Conservation (phyloP, 2,797 vertebrate genomes). For the Garrulus glandarius region DNA sequence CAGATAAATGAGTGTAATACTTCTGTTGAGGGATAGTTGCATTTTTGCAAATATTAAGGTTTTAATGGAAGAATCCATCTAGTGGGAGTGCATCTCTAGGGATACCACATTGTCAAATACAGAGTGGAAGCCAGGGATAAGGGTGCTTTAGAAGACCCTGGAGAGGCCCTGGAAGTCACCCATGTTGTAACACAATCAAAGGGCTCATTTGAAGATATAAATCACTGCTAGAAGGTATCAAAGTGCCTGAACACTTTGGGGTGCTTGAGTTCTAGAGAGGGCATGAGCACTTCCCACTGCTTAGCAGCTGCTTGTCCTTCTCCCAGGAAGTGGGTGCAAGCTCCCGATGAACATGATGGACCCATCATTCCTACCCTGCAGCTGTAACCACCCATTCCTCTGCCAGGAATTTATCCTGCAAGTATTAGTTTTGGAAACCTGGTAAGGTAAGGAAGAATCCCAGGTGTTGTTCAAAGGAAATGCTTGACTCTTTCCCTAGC, state of each 20-base stretch:
- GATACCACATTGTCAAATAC: not conserved
- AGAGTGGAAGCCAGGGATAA: not conserved
- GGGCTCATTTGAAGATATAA: not conserved
- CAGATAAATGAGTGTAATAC: not conserved
- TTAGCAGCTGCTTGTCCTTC: not conserved
- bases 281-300: not conserved
- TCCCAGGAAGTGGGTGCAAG: not conserved
- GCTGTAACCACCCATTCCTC: not conserved
- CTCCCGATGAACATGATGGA: not conserved
- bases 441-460: not conserved
- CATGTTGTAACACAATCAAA: not conserved
- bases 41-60: not conserved
- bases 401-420: not conserved
- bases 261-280: not conserved
- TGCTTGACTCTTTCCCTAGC: not conserved
- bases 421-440: not conserved
- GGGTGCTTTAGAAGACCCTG: not conserved
- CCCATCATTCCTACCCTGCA: not conserved
- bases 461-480: not conserved
- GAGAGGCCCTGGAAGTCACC: not conserved
- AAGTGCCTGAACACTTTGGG: not conserved
- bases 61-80: not conserved
- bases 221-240: not conserved
- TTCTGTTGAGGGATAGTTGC: not conserved
- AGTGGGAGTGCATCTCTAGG: not conserved